A percentile compares a stretch with the other conserved stretches of the same genome.
phyloP scores from a whole-genome alignment of 2,113 vertebrate species.

The Edolisoma coerulescens region DNA sequence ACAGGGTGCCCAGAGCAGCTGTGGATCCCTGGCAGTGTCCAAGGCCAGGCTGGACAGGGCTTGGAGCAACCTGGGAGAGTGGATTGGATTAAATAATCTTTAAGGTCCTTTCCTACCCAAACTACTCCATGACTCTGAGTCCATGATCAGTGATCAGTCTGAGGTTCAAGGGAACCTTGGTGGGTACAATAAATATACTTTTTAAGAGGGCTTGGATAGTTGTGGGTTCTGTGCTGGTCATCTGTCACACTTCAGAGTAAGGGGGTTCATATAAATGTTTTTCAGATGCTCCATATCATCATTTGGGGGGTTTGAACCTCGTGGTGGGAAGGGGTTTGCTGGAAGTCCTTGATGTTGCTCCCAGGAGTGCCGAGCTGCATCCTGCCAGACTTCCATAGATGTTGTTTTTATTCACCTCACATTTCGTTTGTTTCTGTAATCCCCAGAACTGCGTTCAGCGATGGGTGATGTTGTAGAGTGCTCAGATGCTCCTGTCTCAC shows the following conservation, averaged over 20 bases:
- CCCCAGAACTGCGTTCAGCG: background rate
- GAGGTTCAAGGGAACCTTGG: background rate
- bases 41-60: background rate
- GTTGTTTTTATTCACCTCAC: background rate
- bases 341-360: background rate
- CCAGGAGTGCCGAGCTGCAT: background rate
- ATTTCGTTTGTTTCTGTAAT: background rate
- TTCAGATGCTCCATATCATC: background rate
- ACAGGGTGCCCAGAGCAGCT: background rate
- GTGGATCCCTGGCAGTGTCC: background rate
- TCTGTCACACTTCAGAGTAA: background rate
- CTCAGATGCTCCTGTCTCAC: background rate
- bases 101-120: background rate
- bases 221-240: background rate
- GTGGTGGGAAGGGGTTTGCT: accelerated
- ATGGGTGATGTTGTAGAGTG: background rate
- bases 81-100: background rate
- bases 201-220: background rate
- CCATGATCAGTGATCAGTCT: background rate
- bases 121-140: background rate
- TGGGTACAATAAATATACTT: background rate
- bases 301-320: background rate
- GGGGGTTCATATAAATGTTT: background rate
- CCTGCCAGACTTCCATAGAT: background rate
- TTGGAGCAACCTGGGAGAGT: accelerated